These are phyloP conservation scores for Climacteris rufus DNA, from an alignment of 2,113 vertebrate genomes.

Conservation along the genomic window DNA sequence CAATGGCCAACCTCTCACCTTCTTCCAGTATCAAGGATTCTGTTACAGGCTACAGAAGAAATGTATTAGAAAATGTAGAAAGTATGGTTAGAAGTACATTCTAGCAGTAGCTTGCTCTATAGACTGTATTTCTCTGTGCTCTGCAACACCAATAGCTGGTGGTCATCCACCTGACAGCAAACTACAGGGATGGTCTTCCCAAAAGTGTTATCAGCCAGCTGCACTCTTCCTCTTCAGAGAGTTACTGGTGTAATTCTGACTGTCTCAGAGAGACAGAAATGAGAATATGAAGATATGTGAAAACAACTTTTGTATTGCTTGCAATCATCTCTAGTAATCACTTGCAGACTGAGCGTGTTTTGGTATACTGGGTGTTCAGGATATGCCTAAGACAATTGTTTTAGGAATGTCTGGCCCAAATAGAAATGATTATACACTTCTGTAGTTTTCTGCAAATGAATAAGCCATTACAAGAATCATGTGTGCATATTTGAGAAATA, in stretches of 20 bases:
- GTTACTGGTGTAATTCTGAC: not conserved
- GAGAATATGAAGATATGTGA: not conserved
- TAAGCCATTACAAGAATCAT: not conserved
- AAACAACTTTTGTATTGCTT: not conserved
- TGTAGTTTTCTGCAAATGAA: not conserved
- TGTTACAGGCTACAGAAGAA: not conserved
- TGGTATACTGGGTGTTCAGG: not conserved
- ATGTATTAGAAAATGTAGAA: not conserved
- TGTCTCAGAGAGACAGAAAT: not conserved
- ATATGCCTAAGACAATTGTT: not conserved
- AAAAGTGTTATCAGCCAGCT: not conserved
- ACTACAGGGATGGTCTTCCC: not conserved
- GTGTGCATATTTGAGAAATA: not conserved
- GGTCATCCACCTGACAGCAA: not conserved
- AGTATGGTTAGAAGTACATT: not conserved
- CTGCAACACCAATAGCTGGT: not conserved
- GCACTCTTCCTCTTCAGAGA: not conserved
- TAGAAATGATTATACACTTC: not conserved
- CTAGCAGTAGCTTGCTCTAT: not conserved
- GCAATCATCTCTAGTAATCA: not conserved
- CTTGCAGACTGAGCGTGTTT: not conserved
- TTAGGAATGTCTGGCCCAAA: slow-evolving; percentile 1
- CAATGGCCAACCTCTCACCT: not conserved
- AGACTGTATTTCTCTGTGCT: not conserved
- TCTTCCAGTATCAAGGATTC: not conserved